These are phyloP conservation scores for Halcyon leucocephala DNA, from an alignment of 2,797 vertebrate genomes.

Conservation along the genomic window DNA sequence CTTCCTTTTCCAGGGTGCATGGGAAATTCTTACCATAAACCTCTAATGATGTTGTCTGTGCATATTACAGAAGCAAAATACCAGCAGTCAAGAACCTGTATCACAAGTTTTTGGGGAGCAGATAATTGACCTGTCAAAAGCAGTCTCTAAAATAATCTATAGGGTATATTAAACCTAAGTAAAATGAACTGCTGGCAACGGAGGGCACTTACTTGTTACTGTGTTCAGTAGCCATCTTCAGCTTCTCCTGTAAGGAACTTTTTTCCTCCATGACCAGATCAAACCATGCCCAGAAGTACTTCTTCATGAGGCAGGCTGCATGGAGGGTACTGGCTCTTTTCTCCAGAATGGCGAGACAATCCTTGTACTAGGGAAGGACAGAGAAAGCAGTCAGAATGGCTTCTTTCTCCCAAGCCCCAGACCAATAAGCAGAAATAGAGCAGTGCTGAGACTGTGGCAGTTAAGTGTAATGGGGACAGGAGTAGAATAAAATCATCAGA, in stretches of 20 bases:
- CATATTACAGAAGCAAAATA: background rate
- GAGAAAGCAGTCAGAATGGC: background rate
- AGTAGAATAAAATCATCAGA: background rate
- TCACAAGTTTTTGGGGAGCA: background rate
- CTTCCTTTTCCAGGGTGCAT: background rate
- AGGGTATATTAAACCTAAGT: background rate
- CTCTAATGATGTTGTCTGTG: background rate
- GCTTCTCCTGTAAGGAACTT: slow-evolving; percentile 73
- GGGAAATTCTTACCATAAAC: background rate
- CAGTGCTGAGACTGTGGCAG: background rate
- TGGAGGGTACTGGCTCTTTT: slow-evolving; percentile 72
- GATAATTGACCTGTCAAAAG: background rate
- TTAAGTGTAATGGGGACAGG: background rate
- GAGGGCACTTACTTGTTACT: slow-evolving; percentile 80
- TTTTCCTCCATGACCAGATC: slow-evolving; percentile 77
- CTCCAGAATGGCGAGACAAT: slow-evolving; percentile 75
- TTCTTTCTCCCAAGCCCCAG: background rate
- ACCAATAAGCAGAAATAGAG: background rate
- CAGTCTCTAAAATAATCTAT: background rate
- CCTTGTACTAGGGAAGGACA: slow-evolving; percentile 74
- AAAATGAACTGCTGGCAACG: background rate
- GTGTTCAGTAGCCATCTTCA: slow-evolving; percentile 80
- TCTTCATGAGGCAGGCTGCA: slow-evolving; percentile 77
- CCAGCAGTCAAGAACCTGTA: background rate
- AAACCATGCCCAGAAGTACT: slow-evolving; percentile 82